Evolutionary conservation across 2,888 invertebrate species (phyloP).

Genomic region (Hirtodrosophila confusa): DNA sequence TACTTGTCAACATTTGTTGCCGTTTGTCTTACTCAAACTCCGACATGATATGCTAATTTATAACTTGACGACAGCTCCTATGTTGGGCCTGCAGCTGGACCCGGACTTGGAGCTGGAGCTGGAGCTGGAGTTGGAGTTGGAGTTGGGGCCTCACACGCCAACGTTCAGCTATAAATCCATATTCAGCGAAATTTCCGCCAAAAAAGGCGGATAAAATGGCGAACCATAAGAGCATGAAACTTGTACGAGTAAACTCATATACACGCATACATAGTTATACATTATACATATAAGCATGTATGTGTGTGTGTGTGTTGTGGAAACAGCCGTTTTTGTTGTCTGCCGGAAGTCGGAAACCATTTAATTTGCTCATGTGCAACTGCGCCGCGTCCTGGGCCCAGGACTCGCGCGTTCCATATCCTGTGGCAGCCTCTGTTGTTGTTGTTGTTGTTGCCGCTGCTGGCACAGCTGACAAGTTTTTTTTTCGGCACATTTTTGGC

Average conservation of each 20-base stretch:
- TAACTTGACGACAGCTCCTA: slow-evolving; percentile 69
- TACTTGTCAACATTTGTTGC: slow-evolving; percentile 36
- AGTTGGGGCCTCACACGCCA: slow-evolving; percentile 27
- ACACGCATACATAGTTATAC: slow-evolving; percentile 14
- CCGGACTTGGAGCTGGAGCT: background rate
- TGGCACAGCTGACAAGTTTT: slow-evolving; percentile 65
- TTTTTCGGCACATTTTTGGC: slow-evolving; percentile 64
- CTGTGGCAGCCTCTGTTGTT: slow-evolving; percentile 49
- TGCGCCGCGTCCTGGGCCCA: slow-evolving; percentile 49
- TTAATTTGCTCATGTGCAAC: slow-evolving; percentile 78
- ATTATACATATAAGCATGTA: background rate
- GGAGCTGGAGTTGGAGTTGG: background rate
- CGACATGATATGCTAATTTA: slow-evolving; percentile 62
- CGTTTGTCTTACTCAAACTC: slow-evolving; percentile 48
- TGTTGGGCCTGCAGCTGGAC: slow-evolving; percentile 29
- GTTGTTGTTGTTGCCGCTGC: slow-evolving; percentile 19
- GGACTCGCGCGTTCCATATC: slow-evolving; percentile 40
- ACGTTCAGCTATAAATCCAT: slow-evolving; percentile 69
- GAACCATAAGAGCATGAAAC: slow-evolving; percentile 61
- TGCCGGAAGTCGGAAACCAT: slow-evolving; percentile 78
- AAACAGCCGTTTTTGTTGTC: slow-evolving; percentile 73
- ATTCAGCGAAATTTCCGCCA: slow-evolving; percentile 57
- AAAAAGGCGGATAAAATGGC: slow-evolving; percentile 27
- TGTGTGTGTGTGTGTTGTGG: slow-evolving; percentile 39
- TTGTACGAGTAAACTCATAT: slow-evolving; percentile 41